Base-by-base conservation (phyloP, 2,888 invertebrate species). In the Mallateleia sp. region DNA sequence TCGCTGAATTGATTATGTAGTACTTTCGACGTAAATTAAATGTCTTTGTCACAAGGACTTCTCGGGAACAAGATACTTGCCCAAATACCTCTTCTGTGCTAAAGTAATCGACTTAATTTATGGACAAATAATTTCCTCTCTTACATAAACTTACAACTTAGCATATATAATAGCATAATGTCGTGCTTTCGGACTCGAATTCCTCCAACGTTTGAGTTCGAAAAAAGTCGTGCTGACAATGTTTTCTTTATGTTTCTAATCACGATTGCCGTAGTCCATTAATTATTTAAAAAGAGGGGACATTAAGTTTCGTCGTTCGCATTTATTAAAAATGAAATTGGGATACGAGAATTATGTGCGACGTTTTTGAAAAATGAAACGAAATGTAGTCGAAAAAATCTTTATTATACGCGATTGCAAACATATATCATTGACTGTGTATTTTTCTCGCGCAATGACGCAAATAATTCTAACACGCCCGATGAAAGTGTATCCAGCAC, bases 381-480 rank as follows among this genome's bases (percentile, higher is more conserved):
- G 11, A 14, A 38, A 38, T 38, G 11, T 38, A 38, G 14, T 18
- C 47, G 14, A 18, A 20, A 47, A 56, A 28, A 9, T 22, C 32
- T 15, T 28, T 47, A 66, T 47, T 47, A 47, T 47, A 47, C 18
- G 15, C 52, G 2, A 54, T 69, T 54, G 32, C 15, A 22, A n/a
- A 15, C 54, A 18, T 56, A 42, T 56, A 42, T 71, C 69, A 56
- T 54, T 25, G 25, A 28, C 1, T 24, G 6, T 15, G 25, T 71
- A 42, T 56, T 56, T 42, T 24, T 56, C 42, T 28, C 20, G 15
- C 38, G 38, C 38, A n/a, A 6, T 69, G 69, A 71, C 69, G 69
- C 58, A 58, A 18, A 58, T 47, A 42, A 45, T 56, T 72, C 45
- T 56, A 72, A 72, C 71, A 58, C 25, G 47, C 1, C 28, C 18